phyloP scores from a whole-genome alignment of 2,797 vertebrate species.

The Ctenopoma kingsleyae region DNA sequence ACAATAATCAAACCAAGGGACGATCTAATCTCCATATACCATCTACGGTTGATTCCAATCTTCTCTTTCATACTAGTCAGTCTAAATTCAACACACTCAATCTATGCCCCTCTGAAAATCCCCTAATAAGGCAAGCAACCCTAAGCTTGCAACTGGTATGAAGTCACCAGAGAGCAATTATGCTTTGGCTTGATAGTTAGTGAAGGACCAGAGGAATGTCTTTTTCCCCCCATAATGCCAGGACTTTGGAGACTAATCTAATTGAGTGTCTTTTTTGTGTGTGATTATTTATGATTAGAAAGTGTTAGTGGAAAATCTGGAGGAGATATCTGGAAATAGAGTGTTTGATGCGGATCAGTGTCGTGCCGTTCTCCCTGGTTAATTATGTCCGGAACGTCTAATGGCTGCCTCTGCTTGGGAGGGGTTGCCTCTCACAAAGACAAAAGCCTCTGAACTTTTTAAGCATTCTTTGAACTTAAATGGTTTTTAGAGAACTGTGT shows the following conservation, averaged over 20 bases:
- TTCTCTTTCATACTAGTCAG: constrained; percentile 64
- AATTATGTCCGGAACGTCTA: constrained; percentile 80
- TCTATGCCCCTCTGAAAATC: constrained; percentile 70
- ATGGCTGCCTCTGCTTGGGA: constrained; percentile 69
- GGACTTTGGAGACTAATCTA: constrained; percentile 86
- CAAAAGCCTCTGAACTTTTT: constrained; percentile 74
- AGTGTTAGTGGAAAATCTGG: constrained; percentile 83
- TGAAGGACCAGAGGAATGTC: constrained; percentile 80
- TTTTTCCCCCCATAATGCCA: constrained; percentile 74
- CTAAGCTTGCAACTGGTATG: constrained; percentile 82
- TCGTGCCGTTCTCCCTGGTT: constrained; percentile 77
- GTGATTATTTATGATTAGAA: constrained; percentile 89
- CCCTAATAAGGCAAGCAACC: constrained; percentile 86
- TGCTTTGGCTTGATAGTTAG: constrained; percentile 85
- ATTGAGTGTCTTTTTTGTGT: constrained; percentile 85
- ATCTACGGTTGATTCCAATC: constrained; percentile 69
- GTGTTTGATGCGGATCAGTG: constrained; percentile 84
- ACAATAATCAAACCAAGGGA: constrained; percentile 74
- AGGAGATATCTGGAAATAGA: constrained; percentile 80
- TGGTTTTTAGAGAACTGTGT: constrained; percentile 53
- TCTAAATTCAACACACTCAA: constrained; percentile 70
- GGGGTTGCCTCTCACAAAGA: constrained; percentile 63
- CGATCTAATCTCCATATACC: constrained; percentile 64
- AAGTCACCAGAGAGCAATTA: constrained; percentile 90
- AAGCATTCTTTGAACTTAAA: constrained; percentile 80